phyloP scores from a whole-genome alignment of 2,113 vertebrate genomes.

The Sphyrna mokarran region DNA sequence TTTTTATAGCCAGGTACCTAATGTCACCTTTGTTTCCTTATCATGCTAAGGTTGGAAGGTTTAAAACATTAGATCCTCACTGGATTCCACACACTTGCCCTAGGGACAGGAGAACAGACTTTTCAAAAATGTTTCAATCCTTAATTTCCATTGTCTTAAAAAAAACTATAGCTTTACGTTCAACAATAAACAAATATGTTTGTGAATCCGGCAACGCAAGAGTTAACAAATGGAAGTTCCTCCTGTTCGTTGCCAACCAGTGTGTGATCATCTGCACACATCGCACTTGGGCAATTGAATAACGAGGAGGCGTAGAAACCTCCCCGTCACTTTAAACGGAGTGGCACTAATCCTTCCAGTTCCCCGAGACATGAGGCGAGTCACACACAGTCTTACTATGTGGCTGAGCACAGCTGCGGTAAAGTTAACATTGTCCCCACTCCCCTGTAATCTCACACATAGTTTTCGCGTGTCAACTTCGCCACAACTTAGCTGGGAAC shows the following conservation, averaged over 20 bases:
- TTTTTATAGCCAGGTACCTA: too few relatives aligned
- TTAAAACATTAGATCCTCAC: not conserved
- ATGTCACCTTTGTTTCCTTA: not conserved
- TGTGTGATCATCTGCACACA: not conserved
- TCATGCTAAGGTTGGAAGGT: not conserved
- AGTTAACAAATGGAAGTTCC: constrained; percentile 22
- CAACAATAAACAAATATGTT: not conserved
- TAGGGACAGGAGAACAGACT: not conserved
- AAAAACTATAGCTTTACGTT: not conserved
- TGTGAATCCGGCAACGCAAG: not conserved
- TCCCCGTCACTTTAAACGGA: not conserved
- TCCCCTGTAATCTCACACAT: not conserved
- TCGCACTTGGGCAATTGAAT: not conserved
- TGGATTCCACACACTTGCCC: not conserved
- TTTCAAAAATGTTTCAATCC: not conserved
- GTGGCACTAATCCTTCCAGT: not conserved
- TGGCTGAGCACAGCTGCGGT: not conserved
- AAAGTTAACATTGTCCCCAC: not conserved
- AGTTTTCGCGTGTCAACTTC: constrained; percentile 9
- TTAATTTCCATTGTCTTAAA: not conserved
- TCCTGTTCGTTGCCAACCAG: not conserved
- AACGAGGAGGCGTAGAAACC: not conserved
- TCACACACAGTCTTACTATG: not conserved
- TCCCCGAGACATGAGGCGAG: not conserved
- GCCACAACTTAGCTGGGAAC: not conserved